These are phyloP conservation scores for Podocnemis expansa DNA, from an alignment of 2,113 vertebrate genomes.

Conservation along the genomic window DNA sequence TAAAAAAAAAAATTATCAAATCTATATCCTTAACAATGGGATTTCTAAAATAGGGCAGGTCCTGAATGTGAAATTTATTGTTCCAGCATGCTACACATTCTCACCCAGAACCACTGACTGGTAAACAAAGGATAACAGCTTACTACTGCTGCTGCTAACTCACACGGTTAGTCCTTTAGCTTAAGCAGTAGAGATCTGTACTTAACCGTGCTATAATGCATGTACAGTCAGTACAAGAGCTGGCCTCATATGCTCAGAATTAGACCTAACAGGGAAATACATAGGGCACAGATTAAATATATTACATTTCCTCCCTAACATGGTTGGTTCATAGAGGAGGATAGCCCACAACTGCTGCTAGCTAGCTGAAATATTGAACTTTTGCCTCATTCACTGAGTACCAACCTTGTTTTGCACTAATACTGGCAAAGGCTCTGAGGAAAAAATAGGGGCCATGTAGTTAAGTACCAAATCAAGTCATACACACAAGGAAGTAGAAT, in stretches of 20 bases:
- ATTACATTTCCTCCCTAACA: not conserved
- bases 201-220: too few relatives aligned
- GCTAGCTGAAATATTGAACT: not conserved
- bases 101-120: not conserved
- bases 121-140: not conserved
- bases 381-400: not conserved
- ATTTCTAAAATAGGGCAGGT: not conserved
- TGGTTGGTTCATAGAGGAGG: not conserved
- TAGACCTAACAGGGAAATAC: too few relatives aligned
- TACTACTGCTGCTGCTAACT: not conserved
- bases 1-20: not conserved
- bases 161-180: too few relatives aligned
- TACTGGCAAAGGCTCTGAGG: too few relatives aligned
- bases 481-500: too few relatives aligned
- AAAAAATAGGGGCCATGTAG: too few relatives aligned
- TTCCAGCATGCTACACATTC: not conserved
- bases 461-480: too few relatives aligned
- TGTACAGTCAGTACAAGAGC: too few relatives aligned
- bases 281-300: not conserved
- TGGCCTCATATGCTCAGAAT: too few relatives aligned
- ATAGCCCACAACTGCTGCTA: not conserved
- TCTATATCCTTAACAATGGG: not conserved
- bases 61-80: not conserved
- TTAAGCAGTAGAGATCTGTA: too few relatives aligned
- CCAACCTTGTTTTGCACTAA: too few relatives aligned